phyloP scores from a whole-genome alignment of 2,797 vertebrate species.

The Cyprinodon diabolis region DNA sequence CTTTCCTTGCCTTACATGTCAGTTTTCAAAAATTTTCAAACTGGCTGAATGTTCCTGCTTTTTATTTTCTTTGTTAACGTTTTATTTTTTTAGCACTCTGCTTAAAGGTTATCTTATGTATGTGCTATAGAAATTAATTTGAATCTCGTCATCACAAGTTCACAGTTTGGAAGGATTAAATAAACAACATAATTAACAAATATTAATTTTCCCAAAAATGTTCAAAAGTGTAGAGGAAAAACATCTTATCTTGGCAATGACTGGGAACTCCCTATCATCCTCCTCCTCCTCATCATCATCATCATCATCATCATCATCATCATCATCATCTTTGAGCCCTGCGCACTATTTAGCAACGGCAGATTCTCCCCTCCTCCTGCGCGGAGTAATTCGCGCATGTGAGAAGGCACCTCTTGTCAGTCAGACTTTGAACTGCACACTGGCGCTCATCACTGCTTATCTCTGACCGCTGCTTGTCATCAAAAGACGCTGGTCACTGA shows the following conservation, averaged over 20 bases:
- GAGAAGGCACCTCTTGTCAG: constrained; percentile 76
- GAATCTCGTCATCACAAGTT: too few species aligned
- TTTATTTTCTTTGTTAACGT: too few species aligned
- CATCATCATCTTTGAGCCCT: constrained; percentile 9
- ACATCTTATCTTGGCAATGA: neutral
- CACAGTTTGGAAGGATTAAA: too few species aligned
- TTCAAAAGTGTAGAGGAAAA: neutral
- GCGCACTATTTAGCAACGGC: constrained; percentile 71
- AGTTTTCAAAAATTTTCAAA: too few species aligned
- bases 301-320: neutral
- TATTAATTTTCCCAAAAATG: too few species aligned
- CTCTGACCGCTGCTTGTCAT: constrained; percentile 53
- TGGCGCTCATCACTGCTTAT: constrained; percentile 76
- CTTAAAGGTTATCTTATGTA: too few species aligned
- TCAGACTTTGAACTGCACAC: constrained; percentile 80
- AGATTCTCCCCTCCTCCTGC: constrained; percentile 26
- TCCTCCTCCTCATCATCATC: neutral
- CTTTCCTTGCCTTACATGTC: too few species aligned
- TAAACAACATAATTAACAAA: too few species aligned
- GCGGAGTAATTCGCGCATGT: constrained; percentile 71
- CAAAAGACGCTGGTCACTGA: constrained; percentile 37
- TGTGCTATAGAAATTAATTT: too few species aligned
- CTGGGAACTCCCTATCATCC: constrained; percentile 5
- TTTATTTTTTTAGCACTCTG: too few species aligned
- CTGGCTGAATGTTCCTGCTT: too few species aligned